Conservation (phyloP, 2,797 vertebrate species). For the Setipinna tenuifilis region DNA sequence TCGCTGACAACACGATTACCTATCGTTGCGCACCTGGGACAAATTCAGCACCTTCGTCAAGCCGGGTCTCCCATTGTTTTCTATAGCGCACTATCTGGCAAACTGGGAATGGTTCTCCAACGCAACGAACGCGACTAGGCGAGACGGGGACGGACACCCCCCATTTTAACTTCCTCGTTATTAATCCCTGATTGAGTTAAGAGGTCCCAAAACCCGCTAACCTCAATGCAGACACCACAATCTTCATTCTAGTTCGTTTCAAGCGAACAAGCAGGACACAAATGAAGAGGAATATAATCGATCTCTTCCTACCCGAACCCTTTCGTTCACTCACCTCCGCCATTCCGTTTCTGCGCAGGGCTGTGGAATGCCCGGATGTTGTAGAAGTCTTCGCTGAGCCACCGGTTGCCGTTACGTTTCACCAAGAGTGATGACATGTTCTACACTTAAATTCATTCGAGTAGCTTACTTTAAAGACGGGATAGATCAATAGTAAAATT, state of each 20-base stretch:
- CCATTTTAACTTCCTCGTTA: constrained; percentile 67
- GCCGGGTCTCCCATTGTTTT: constrained; percentile 69
- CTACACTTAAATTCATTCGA: background rate
- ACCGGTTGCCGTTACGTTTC: constrained; percentile 49
- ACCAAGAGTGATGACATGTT: constrained; percentile 40
- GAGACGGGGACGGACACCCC: constrained; percentile 69
- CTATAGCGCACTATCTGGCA: constrained; percentile 58
- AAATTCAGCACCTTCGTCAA: constrained; percentile 63
- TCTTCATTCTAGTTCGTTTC: constrained; percentile 42
- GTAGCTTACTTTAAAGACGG: too few relatives aligned
- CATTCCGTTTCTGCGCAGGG: constrained; percentile 82
- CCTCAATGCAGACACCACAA: constrained; percentile 41
- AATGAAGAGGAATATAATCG: constrained; percentile 60
- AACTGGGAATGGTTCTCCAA: constrained; percentile 73
- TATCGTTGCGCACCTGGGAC: constrained; percentile 62
- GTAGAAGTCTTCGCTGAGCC: constrained; percentile 63
- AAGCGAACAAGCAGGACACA: constrained; percentile 34
- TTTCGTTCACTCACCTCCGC: constrained; percentile 83
- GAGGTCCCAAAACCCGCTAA: constrained; percentile 49
- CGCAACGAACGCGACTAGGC: constrained; percentile 67
- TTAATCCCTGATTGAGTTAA: constrained; percentile 44
- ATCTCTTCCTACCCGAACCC: constrained; percentile 66
- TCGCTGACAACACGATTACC: constrained; percentile 35
- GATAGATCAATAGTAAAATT: background rate
- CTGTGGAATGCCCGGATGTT: constrained; percentile 82